Conservation (phyloP, 2,888 invertebrate species). For the Pachliopta kotzebuea region DNA sequence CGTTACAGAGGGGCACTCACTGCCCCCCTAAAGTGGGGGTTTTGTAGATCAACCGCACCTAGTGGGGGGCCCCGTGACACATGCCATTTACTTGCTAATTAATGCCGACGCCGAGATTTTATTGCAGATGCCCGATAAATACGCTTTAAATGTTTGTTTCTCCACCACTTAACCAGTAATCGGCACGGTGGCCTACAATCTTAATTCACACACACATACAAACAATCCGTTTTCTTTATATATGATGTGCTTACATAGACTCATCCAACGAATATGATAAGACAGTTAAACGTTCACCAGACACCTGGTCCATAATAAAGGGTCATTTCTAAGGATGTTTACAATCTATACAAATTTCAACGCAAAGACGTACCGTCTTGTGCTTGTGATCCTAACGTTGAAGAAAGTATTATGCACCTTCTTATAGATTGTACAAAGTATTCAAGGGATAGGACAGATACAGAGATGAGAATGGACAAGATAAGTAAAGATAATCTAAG, state of each 20-base stretch:
- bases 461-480: too few species aligned
- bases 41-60: constrained; percentile 58
- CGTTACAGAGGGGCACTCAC: constrained; percentile 76
- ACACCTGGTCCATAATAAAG: too few species aligned
- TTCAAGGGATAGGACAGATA: too few species aligned
- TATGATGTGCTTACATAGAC: not conserved
- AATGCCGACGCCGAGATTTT: constrained; percentile 46
- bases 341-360: too few species aligned
- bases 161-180: constrained; percentile 18
- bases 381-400: too few species aligned
- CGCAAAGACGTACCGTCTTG: too few species aligned
- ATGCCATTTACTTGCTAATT: constrained; percentile 66
- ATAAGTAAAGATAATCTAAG: too few species aligned
- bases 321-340: too few species aligned
- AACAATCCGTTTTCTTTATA: not conserved
- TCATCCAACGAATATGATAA: not conserved
- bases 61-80: constrained; percentile 66
- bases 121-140: constrained; percentile 27
- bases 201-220: constrained; percentile 8
- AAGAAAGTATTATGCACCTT: too few species aligned
- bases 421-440: too few species aligned
- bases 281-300: not conserved
- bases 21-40: constrained; percentile 71
- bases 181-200: constrained; percentile 17
- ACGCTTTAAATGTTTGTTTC: constrained; percentile 25